Evolutionary conservation across 2,113 vertebrate species (phyloP).

Genomic region (Uria lomvia): DNA sequence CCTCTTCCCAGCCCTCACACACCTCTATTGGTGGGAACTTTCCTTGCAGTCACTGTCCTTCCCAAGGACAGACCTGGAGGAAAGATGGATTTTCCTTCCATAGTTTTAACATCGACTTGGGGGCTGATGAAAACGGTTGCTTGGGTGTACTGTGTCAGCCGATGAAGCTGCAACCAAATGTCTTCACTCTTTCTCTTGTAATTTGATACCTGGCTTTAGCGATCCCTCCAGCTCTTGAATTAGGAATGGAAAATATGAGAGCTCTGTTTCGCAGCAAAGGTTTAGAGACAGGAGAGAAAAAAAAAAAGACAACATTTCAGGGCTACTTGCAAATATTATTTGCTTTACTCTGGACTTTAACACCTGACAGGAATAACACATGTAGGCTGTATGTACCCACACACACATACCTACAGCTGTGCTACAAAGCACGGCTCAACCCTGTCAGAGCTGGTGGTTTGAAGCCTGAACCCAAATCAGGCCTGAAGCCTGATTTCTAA

Average conservation of each 20-base stretch:
- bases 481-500: background rate
- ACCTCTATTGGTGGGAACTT: background rate
- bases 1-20: background rate
- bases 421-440: background rate
- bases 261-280: constrained; percentile 22
- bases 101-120: background rate
- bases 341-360: background rate
- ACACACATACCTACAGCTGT: rapidly evolving
- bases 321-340: background rate
- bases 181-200: constrained; percentile 61
- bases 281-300: background rate
- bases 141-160: background rate
- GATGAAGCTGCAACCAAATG: constrained; percentile 50
- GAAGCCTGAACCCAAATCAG: background rate
- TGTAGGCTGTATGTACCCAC: background rate
- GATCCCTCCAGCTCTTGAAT: constrained; percentile 55
- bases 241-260: constrained; percentile 67
- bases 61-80: background rate
- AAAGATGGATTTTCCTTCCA: background rate
- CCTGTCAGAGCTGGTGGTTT: background rate
- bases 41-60: background rate
- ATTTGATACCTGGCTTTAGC: constrained; percentile 50
- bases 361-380: background rate
- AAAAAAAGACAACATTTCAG: background rate
- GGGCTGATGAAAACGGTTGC: background rate